Evolutionary conservation across 2,113 vertebrate species (phyloP).

Genomic region (Manacus vitellinus): DNA sequence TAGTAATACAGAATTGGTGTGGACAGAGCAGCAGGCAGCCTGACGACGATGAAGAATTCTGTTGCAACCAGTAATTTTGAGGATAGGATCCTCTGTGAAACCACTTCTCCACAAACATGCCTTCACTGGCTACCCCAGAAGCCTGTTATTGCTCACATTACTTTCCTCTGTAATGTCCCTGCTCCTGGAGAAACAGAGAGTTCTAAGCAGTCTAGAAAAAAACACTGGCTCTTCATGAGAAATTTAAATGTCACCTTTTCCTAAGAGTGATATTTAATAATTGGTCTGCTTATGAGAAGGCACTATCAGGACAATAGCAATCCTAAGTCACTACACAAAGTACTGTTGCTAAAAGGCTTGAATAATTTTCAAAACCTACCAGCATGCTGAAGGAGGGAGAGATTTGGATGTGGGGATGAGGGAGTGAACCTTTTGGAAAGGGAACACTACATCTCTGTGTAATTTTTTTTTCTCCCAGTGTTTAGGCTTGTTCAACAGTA

Average conservation of each 20-base stretch:
- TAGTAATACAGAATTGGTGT: fast-evolving
- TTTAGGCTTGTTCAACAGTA: slow-evolving; percentile 29
- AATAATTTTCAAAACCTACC: neutral
- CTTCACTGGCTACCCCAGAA: neutral
- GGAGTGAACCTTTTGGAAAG: neutral
- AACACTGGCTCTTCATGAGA: neutral
- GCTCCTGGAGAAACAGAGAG: neutral
- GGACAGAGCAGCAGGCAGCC: neutral
- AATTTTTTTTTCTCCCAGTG: neutral
- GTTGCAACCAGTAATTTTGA: neutral
- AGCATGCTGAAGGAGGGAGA: neutral
- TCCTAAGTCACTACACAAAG: neutral
- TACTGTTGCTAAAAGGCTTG: neutral
- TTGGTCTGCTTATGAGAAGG: neutral
- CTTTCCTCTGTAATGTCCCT: neutral
- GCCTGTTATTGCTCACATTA: fast-evolving
- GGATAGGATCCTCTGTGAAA: neutral
- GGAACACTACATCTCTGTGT: slow-evolving; percentile 1
- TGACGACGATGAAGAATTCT: neutral
- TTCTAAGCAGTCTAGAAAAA: neutral
- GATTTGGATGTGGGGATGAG: neutral
- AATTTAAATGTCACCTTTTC: neutral
- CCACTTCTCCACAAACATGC: neutral
- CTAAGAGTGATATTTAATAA: neutral
- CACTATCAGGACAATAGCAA: neutral